These are phyloP conservation scores for Riparia riparia DNA, from an alignment of 2,113 vertebrate genomes.

Conservation along the genomic window DNA sequence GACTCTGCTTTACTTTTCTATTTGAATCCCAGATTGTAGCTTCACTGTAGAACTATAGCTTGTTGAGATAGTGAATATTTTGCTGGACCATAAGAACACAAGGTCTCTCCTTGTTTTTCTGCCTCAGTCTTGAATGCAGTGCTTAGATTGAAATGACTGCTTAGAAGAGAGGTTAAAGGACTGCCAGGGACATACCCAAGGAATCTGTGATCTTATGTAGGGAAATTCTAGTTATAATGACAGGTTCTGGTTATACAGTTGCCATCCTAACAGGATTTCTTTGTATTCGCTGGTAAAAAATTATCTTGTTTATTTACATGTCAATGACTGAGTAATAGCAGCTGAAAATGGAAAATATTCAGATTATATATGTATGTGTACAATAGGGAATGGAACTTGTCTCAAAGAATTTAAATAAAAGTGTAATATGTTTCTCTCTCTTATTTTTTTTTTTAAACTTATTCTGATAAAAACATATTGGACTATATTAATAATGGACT, in stretches of 20 bases:
- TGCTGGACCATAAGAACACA: not conserved
- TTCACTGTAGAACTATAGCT: not conserved
- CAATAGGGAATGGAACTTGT: not conserved
- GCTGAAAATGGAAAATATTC: not conserved
- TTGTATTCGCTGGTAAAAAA: not conserved
- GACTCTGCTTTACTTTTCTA: not conserved
- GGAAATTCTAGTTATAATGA: not conserved
- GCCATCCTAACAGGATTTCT: not conserved
- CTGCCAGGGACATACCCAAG: not conserved
- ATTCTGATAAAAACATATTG: not conserved
- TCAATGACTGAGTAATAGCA: not conserved
- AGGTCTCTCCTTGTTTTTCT: not conserved
- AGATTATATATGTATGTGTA: not conserved
- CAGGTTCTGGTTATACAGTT: not conserved
- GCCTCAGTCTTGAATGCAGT: not conserved
- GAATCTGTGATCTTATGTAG: not conserved
- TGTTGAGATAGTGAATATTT: not conserved
- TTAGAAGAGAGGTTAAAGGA: not conserved
- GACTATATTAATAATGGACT: not conserved
- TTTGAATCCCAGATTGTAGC: not conserved
- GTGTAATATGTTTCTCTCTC: not conserved
- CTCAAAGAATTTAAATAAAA: not conserved
- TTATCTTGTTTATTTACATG: not conserved
- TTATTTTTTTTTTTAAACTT: not conserved
- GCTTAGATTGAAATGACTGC: not conserved